Conservation (phyloP, 2,113 vertebrate species). For the Megalops atlanticus region DNA sequence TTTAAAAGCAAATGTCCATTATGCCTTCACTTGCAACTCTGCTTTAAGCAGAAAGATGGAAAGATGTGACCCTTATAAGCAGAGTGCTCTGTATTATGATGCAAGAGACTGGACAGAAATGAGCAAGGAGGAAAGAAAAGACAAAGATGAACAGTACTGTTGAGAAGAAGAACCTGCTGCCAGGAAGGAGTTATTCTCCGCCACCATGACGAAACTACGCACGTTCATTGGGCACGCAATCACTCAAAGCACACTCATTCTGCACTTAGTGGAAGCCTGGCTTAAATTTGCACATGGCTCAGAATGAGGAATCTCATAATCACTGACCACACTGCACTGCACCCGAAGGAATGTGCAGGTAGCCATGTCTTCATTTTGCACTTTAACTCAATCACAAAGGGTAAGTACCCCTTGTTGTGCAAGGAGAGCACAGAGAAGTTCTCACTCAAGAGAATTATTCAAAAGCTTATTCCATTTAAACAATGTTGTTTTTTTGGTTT, state of each 20-base stretch:
- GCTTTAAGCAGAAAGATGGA: no score
- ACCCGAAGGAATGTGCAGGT: background rate
- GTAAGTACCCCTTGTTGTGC: conserved; percentile 19
- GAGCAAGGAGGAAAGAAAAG: background rate
- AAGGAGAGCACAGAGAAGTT: background rate
- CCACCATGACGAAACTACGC: background rate
- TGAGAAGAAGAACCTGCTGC: background rate
- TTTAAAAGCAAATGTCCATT: no score
- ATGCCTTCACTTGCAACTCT: no score
- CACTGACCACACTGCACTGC: conserved; percentile 13
- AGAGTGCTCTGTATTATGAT: no score
- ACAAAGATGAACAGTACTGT: background rate
- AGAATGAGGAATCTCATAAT: conserved; percentile 37
- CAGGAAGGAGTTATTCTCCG: background rate
- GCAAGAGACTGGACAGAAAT: background rate
- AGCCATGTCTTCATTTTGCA: background rate
- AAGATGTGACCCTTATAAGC: no score
- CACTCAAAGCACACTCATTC: conserved; percentile 24
- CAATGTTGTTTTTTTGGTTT: background rate
- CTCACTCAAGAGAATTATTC: background rate
- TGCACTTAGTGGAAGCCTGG: conserved; percentile 23
- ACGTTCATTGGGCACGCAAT: background rate
- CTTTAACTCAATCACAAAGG: conserved; percentile 32
- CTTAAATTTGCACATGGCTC: conserved; percentile 20
- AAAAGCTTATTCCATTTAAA: background rate